Conservation (phyloP, 2,797 vertebrate genomes). For the Mionectes olivaceus region DNA sequence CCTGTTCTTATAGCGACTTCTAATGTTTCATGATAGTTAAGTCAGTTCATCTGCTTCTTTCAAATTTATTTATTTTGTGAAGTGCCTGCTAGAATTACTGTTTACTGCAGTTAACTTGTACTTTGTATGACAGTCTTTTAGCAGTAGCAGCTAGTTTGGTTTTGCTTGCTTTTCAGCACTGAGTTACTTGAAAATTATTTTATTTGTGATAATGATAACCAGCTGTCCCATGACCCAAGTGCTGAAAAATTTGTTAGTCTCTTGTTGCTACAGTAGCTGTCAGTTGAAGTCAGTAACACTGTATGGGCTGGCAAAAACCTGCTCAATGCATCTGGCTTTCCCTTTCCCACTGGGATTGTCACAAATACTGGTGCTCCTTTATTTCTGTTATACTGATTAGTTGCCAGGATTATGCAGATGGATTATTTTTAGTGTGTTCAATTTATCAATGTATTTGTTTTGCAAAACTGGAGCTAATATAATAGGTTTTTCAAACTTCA, state of each 20-base stretch:
- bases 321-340: not conserved
- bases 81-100: not conserved
- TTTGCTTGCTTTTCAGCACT: not conserved
- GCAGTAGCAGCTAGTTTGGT: not conserved
- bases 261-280: not conserved
- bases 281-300: not conserved
- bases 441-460: not conserved
- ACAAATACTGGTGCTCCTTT: not conserved
- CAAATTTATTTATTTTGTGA: not conserved
- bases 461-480: not conserved
- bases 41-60: not conserved
- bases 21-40: not conserved
- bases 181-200: not conserved
- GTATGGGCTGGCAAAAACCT: not conserved
- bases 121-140: not conserved
- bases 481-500: not conserved
- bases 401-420: not conserved
- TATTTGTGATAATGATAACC: not conserved
- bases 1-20: not conserved
- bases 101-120: not conserved
- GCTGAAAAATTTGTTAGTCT: slow-evolving; percentile 16
- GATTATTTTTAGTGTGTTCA: not conserved
- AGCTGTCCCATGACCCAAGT: not conserved
- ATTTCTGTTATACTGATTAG: not conserved
- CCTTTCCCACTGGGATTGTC: not conserved